Base-by-base conservation (phyloP, 2,113 vertebrate species). In the Heterochromis multidens region DNA sequence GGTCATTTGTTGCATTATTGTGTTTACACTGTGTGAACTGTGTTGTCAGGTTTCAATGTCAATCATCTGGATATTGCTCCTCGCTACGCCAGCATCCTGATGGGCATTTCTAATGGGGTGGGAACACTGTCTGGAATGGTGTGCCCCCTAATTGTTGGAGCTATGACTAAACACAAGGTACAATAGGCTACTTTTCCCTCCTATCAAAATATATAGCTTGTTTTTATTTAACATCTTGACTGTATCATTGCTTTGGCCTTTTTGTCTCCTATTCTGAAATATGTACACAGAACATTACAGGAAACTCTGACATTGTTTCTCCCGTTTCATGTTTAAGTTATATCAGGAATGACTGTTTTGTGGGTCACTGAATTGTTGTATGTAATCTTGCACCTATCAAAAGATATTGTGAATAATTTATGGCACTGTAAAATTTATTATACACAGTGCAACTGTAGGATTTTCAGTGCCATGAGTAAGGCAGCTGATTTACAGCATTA, bases 61-160 rank as follows among this genome's bases (percentile, higher is more conserved):
- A 99, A 99, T 87, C 99, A 99, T 88, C 90, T 99, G 94, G 99
- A 99, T 89, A 99, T 99, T 83, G 99, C 99, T 40, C 99, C 99
- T 1, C 97, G 99, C 46, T 99, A 99, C 0, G 99, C 99, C 91
- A 99, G 99, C 89, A 99, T 99, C 88, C 96, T 99, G 87, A 99
- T 99, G 99, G 99, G 99, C 1, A 99, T 99, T 91, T 99, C 98
- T 52, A 99, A 99, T 0, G 99, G 99, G 0, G 99, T 99, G 74
- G 99, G 99, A 21, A 99, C 99, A 0, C 95, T 99, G 60, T 99
- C 98, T 0, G 99, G 98, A 81, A 99, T 99, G 99, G 97, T 99
- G 82, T 99, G 98, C 84, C 98, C 99, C 0, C 95, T 99, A 61
- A 99, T 99, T 12, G 99, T 99, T 6, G 99, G 99, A 40, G 97